Percentiles rank a stretch among this genome's conserved stretches.
Conservation (phyloP, 2,113 vertebrate species). For the Ranitomeya imitator region DNA sequence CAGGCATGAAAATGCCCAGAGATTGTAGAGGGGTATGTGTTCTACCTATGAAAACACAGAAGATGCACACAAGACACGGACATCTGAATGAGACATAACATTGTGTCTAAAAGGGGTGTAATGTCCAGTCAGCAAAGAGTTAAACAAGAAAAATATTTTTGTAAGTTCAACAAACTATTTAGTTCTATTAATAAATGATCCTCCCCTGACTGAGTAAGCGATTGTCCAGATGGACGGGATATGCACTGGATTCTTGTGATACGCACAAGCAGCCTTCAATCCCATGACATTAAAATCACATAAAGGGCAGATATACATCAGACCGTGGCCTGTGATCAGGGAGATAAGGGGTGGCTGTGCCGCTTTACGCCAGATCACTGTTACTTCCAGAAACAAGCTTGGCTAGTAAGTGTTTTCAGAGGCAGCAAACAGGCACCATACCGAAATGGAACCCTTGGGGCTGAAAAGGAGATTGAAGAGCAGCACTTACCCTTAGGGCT, state of each 20-base stretch:
- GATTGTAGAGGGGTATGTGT: no score
- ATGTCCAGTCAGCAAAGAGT: neutral
- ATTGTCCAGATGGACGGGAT: neutral
- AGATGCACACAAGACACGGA: no score
- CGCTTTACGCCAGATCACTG: neutral
- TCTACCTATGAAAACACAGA: no score
- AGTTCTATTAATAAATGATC: conserved; percentile 16
- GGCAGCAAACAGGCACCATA: no score
- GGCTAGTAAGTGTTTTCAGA: neutral
- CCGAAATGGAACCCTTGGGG: neutral
- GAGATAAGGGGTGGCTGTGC: neutral
- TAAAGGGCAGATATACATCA: neutral
- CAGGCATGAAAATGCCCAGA: no score
- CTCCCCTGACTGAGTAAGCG: neutral
- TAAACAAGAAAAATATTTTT: conserved; percentile 13
- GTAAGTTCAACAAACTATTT: conserved; percentile 13
- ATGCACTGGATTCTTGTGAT: neutral
- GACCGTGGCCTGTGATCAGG: neutral
- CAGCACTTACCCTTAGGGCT: no score
- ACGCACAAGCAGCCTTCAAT: neutral
- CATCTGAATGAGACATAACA: neutral
- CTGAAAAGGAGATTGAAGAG: neutral
- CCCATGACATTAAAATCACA: neutral
- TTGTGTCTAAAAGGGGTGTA: neutral
- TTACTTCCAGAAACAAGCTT: neutral